These are phyloP conservation scores for Halcyon badia DNA, from an alignment of 2,797 vertebrate species.

Conservation along the genomic window DNA sequence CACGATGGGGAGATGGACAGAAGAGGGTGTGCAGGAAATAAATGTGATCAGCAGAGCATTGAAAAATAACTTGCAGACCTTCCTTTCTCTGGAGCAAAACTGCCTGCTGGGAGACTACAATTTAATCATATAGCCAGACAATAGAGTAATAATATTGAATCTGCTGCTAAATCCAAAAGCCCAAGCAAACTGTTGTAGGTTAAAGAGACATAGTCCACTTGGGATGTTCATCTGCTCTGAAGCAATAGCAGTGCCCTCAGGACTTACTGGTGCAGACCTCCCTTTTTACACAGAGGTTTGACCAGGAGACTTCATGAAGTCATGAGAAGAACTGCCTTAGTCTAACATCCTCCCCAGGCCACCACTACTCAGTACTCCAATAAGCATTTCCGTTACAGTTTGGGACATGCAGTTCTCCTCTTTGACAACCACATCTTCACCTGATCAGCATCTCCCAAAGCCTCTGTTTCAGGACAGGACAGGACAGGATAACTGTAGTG, in stretches of 20 bases:
- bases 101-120: neutral
- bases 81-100: neutral
- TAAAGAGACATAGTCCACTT: neutral
- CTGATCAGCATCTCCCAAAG: rapidly evolving
- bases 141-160: neutral
- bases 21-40: neutral
- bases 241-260: neutral
- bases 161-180: neutral
- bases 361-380: neutral
- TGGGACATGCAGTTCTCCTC: neutral
- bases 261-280: neutral
- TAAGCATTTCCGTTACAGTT: neutral
- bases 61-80: neutral
- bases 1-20: neutral
- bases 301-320: rapidly evolving
- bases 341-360: rapidly evolving
- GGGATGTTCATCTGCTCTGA: neutral
- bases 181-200: neutral
- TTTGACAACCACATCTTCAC: neutral
- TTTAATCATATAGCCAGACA: neutral
- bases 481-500: neutral
- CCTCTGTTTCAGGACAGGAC: neutral
- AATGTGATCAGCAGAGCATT: neutral
- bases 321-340: neutral
- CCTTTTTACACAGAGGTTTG: neutral